Conservation (phyloP, 1,140 invertebrate genomes). For the Drosophila mayri region DNA sequence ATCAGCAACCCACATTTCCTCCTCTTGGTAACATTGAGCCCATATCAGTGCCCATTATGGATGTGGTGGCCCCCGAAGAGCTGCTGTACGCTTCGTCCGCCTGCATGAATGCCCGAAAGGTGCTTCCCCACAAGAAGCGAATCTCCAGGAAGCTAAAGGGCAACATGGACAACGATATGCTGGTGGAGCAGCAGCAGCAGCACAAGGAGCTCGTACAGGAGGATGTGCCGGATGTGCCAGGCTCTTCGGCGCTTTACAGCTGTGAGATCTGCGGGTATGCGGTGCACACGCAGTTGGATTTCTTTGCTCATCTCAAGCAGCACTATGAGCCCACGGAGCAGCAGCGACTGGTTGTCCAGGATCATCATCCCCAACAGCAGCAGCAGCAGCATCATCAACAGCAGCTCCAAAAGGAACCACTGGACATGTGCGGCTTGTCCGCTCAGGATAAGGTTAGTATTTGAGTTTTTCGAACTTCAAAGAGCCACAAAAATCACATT, state of each 20-base stretch:
- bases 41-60: slow-evolving; percentile 60
- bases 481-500: no score
- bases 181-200: slow-evolving; percentile 42
- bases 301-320: slow-evolving; percentile 91
- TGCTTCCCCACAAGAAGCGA: slow-evolving; percentile 87
- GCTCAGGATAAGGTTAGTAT: slow-evolving; percentile 54
- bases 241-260: slow-evolving; percentile 84
- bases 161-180: slow-evolving; percentile 61
- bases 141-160: slow-evolving; percentile 87
- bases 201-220: slow-evolving; percentile 51
- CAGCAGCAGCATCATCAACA: slow-evolving; percentile 33
- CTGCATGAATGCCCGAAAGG: slow-evolving; percentile 67
- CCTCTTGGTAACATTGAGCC: slow-evolving; percentile 60
- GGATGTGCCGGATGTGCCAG: slow-evolving; percentile 16
- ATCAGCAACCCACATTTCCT: slow-evolving; percentile 50
- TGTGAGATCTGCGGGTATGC: slow-evolving; percentile 89
- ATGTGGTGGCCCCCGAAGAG: slow-evolving; percentile 56
- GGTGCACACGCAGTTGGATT: slow-evolving; percentile 88
- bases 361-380: slow-evolving; percentile 20
- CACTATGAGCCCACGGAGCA: slow-evolving; percentile 88
- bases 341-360: slow-evolving; percentile 51
- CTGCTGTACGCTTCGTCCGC: slow-evolving; percentile 42
- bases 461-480: no score
- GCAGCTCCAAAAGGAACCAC: slow-evolving; percentile 62
- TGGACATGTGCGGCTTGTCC: slow-evolving; percentile 64